Base-by-base conservation (phyloP, 2,888 invertebrate genomes). In the Cosmorhoe ocellata region DNA sequence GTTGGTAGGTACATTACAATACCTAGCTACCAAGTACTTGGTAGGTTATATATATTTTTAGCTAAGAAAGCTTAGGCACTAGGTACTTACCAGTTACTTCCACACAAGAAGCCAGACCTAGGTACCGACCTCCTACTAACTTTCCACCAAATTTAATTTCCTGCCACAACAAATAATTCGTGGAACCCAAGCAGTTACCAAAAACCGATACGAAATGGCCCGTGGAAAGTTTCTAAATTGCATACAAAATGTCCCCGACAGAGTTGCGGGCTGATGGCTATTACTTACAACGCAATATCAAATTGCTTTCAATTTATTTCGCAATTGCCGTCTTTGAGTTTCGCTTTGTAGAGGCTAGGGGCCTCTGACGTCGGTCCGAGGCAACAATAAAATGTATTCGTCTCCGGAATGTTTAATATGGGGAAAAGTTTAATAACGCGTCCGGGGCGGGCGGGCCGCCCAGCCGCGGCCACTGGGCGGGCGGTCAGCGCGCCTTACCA, bases 341-440 rank as follows among this genome's bases (percentile, higher is more conserved):
- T 88, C 89, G 87, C 89, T 90, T 89, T 89, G 89, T 88, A 86
- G 87, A 86, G 81, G 84, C 84, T 88, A 84, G 88, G 88, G 82
- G 84, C 84, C 86, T 88, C 87, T 87, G 89, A 89, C 88, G 89
- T 79, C 88, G 88, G 89, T 87, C 87, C 87, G 84, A 86, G 85
- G 86, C 90, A 87, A 89, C 90, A 90, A 90, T 90, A 89, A 90
- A 89, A 90, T 90, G 90, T 91, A 90, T 90, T 91, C 90, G 90
- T 90, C 87, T 88, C 86, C 86, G 91, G 91, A 91, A 91, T 91
- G 91, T 90, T 90, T 91, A 91, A 91, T 90, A 91, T 90, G 90
- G 90, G 90, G 90, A 90, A 91, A 91, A 91, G 90, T 91, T 89
- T 90, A 90, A 90, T 90, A 90, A 89, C 89, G 90, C 89, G 89